Base-by-base conservation (phyloP, 2,113 vertebrate species). In the Spermophilus dauricus region DNA sequence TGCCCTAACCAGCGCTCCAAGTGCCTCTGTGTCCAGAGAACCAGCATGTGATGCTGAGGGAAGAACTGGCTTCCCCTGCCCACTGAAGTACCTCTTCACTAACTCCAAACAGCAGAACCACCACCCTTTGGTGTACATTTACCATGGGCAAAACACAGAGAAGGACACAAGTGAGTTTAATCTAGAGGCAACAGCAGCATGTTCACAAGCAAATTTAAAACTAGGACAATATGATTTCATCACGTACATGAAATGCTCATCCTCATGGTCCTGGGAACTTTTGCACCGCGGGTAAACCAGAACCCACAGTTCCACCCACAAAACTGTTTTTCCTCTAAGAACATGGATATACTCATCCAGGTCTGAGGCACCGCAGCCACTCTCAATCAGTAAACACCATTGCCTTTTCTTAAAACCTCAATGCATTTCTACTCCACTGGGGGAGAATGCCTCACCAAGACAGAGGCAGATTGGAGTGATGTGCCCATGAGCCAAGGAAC, bases 401-500 rank as follows among this genome's bases (percentile, higher is more conserved):
- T 8, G 32, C 51, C 53, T 9, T 14, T 26, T 69, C 77, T 22
- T 11, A 51, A 6, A 32, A 37, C 10, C n/a, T 26, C 51, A 6
- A 11, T 6, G 16, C 69, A 56, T 45, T 28, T n/a, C 56, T 28
- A 3, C 17, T 48, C 37, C 13, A 30, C 91, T 51, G 61, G 18
- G n/a, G n/a, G 26, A n/a, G 72, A 34, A 34, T 0, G 2, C 65
- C 63, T 13, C 51, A 2, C 0, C 18, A 58, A 48, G 26, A 28
- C 56, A 76, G 10, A 80, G 65, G 42, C 65, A 63, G 51, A 78
- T 0, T 1, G 28, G 42, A 16, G 7, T 8, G 56, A 32, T 42
- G 16, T 4, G n/a, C 8, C 12, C 0, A 8, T 17, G n/a, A 45
- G 14, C 45, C 16, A 0, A 34, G 51, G 34, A 48, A 24, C 0